A percentile compares a stretch with the other conserved stretches of the same genome.
Conservation (phyloP, 2,113 vertebrate species). For the Plecotus auritus region DNA sequence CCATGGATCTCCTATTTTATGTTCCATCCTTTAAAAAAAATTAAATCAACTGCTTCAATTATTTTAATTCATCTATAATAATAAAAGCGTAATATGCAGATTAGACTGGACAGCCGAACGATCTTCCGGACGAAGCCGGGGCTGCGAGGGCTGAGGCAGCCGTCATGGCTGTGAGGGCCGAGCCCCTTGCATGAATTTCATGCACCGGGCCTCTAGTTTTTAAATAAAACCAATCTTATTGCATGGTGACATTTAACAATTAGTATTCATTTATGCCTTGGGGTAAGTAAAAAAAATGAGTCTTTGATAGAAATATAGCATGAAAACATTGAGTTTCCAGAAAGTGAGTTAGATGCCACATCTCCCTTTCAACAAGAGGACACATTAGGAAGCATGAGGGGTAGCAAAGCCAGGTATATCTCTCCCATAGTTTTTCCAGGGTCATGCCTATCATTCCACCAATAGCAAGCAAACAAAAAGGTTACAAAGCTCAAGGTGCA, state of each 20-base stretch:
- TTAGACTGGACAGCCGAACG: accelerated
- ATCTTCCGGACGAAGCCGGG: accelerated
- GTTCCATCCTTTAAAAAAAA: not conserved
- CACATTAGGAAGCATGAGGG: not conserved
- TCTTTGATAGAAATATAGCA: not conserved
- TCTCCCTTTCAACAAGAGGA: not conserved
- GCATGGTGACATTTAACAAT: not conserved
- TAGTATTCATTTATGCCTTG: not conserved
- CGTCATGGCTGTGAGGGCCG: too few species aligned
- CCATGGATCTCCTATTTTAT: not conserved
- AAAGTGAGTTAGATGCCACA: not conserved
- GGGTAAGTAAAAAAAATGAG: not conserved
- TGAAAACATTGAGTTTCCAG: not conserved
- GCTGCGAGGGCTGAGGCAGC: too few species aligned
- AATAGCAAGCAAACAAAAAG: not conserved
- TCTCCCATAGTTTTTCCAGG: not conserved
- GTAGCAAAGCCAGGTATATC: not conserved
- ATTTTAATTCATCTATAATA: not conserved
- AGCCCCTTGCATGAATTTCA: too few species aligned
- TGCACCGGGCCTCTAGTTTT: too few species aligned
- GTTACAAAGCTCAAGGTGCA: not conserved
- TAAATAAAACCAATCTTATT: not conserved
- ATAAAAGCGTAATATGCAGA: too few species aligned
- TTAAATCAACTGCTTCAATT: not conserved
- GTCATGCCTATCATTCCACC: not conserved